Conservation (phyloP, 92 coral and sea anemone genomes). For the Anthopleura xanthogrammica region DNA sequence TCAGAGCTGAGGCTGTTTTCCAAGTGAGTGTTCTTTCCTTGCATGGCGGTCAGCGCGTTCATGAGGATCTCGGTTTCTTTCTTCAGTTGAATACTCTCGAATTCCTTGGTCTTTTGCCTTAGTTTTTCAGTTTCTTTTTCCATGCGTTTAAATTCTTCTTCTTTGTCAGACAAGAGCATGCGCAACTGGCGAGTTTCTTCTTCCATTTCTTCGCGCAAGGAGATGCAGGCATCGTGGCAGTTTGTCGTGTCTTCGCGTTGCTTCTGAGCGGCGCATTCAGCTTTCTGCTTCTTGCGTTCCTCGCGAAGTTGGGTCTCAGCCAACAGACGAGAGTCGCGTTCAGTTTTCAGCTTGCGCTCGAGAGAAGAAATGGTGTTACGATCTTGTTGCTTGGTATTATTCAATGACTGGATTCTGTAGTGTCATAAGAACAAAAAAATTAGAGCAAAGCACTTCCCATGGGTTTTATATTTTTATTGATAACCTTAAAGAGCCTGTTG, state of each 20-base stretch:
- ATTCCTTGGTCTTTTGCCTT: conserved; percentile 80
- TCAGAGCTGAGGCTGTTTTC: conserved; percentile 97
- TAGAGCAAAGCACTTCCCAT: neutral
- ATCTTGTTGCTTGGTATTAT: conserved; percentile 87
- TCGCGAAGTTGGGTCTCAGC: conserved; percentile 94
- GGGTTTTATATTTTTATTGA: neutral
- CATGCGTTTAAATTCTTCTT: conserved; percentile 72
- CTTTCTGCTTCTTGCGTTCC: conserved; percentile 91
- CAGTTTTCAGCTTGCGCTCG: conserved; percentile 95
- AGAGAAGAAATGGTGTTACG: conserved; percentile 81
- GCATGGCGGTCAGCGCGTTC: conserved; percentile 95
- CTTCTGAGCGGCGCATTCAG: conserved; percentile 82
- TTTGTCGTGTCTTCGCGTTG: conserved; percentile 85
- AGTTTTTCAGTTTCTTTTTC: conserved; percentile 77
- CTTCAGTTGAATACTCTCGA: conserved; percentile 84
- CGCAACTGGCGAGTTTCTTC: conserved; percentile 84
- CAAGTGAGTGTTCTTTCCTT: conserved; percentile 95
- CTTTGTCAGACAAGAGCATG: conserved; percentile 73
- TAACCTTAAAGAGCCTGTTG: neutral
- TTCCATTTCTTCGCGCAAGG: conserved; percentile 92
- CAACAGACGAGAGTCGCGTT: conserved; percentile 90
- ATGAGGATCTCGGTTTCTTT: conserved; percentile 95
- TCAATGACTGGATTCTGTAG: conserved; percentile 71
- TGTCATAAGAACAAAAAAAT: neutral
- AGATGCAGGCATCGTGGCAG: conserved; percentile 84